These are phyloP conservation scores for Asarcornis scutulata DNA, from an alignment of 2,113 vertebrate species.

Conservation along the genomic window DNA sequence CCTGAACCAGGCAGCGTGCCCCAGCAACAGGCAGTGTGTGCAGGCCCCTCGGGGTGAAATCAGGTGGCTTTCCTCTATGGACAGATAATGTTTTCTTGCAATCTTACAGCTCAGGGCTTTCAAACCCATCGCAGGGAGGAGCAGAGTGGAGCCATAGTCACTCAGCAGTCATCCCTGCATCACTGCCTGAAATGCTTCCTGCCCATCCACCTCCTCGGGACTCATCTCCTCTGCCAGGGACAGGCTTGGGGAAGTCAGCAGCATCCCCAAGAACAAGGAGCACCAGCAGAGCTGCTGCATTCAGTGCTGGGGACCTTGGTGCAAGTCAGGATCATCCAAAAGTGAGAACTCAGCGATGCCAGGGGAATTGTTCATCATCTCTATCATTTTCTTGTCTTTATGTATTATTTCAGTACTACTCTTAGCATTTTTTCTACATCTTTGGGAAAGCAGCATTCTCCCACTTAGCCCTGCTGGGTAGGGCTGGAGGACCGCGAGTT, in stretches of 20 bases:
- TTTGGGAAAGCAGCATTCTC: background rate
- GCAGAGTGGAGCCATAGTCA: background rate
- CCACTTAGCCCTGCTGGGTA: background rate
- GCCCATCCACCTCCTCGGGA: fast-evolving
- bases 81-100: background rate
- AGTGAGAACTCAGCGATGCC: fast-evolving
- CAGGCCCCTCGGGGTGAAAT: background rate
- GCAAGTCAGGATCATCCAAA: background rate
- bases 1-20: background rate
- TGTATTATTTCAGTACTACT: background rate
- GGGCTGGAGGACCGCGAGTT: background rate
- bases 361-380: background rate
- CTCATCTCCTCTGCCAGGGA: background rate
- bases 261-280: fast-evolving
- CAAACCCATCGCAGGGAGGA: background rate
- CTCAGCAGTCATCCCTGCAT: no score
- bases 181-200: fast-evolving
- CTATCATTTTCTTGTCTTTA: background rate
- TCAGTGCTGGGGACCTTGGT: background rate
- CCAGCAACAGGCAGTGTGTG: background rate
- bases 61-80: background rate
- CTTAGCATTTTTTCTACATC: background rate
- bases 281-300: background rate
- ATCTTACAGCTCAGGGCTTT: background rate
- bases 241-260: background rate